Base-by-base conservation (phyloP, 2,113 vertebrate species). In the Quiscalus mexicanus region DNA sequence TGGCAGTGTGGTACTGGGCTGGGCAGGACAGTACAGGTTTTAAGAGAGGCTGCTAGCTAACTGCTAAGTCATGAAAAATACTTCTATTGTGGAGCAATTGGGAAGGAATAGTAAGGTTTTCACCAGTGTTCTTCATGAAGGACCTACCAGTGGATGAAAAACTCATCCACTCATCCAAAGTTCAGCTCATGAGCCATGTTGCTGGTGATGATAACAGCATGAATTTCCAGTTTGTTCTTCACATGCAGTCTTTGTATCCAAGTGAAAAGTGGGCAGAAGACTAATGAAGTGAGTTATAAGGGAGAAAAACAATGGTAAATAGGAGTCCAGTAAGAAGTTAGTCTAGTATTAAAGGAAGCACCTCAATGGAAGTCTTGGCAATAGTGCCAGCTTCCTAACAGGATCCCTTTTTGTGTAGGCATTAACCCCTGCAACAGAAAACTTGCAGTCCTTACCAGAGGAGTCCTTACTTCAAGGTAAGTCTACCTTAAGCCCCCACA, bases 401-500 rank as follows among this genome's bases (percentile, higher is more conserved):
- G 49, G 68, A 67, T 81, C 27, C 14, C 10, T 30, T 89, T 75
- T 42, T 69, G 44, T 81, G 73, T 45, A 97, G 97, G 68, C n/a
- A 63, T 35, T n/a, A 41, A n/a, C 50, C 27, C 16, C 53, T 75
- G 41, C 53, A 93, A 76, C 42, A 41, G 89, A 78, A 67, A 73
- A 70, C 35, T 47, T 53, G 37, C 47, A 73, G 64, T 42, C 83
- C 39, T 55, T 81, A 63, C 27, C 45, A 60, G 65, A 85, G 21
- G 39, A 81, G 58, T 77, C 64, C 47, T 60, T 63, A 22, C 53
- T 67, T 86, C 50, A 89, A 94, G 96, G 96, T 97, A 93, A 95
- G 87, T 59, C 28, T 41, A 9, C 53, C 17, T 69, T 55, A 69
- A 84, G 24, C 28, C 18, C 18, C 7, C 10, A 22, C 25, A 69